A percentile compares a stretch with the other conserved stretches of the same genome.
Conservation (phyloP, 2,888 invertebrate species). For the Pemphredon lugubris region DNA sequence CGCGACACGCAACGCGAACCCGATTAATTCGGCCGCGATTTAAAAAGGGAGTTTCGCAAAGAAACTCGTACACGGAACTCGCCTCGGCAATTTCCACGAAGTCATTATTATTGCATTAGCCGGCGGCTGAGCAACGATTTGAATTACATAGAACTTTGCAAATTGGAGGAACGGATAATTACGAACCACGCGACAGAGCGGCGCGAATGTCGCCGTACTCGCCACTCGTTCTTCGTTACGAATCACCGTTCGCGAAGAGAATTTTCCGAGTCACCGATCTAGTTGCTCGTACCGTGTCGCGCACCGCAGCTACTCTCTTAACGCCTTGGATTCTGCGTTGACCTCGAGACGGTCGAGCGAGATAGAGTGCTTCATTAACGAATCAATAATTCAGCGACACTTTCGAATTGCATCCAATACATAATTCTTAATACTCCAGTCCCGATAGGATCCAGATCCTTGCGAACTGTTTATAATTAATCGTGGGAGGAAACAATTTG, state of each 20-base stretch:
- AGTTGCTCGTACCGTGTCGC: neutral
- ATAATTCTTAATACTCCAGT: too few species aligned
- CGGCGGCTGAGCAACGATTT: constrained; percentile 56
- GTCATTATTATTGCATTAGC: constrained; percentile 68
- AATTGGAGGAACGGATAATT: constrained; percentile 66
- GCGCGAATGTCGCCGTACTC: constrained; percentile 35
- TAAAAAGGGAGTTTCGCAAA: constrained; percentile 33
- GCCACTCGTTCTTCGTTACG: constrained; percentile 3
- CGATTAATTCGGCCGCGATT: constrained; percentile 23
- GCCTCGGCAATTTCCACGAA: constrained; percentile 58
- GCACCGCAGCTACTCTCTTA: too few species aligned
- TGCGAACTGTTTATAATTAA: too few species aligned
- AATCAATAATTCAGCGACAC: too few species aligned
- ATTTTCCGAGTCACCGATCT: constrained; percentile 6
- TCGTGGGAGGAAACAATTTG: too few species aligned
- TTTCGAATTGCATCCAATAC: too few species aligned
- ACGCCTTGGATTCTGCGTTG: too few species aligned
- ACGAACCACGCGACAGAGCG: constrained; percentile 42
- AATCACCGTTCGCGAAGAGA: neutral
- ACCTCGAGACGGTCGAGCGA: too few species aligned
- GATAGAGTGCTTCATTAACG: too few species aligned
- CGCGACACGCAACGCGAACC: too few species aligned
- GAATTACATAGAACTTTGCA: constrained; percentile 63
- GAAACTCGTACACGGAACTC: constrained; percentile 35
- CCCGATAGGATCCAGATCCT: too few species aligned